Evolutionary conservation across 2,113 vertebrate species (phyloP), one percentile per base, ranked within the genome.

Genomic region (Penelope pileata): DNA sequence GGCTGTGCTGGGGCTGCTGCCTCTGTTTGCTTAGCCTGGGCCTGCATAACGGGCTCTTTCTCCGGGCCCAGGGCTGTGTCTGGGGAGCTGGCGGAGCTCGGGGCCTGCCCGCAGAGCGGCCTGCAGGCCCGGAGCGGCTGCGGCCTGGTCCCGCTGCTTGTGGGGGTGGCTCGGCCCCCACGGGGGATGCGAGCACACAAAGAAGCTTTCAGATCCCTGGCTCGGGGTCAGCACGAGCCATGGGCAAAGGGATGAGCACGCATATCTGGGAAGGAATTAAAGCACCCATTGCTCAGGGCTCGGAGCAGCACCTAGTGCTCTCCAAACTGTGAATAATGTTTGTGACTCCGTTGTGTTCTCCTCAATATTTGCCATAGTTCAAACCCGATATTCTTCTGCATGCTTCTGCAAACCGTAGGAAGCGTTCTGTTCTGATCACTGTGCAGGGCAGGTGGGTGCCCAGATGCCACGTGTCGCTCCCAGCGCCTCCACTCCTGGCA

Each of bases 21-120:
- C 91, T 92, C 87, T 93, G 81, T 91, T 91, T 72, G 85, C 82
- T 86, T 79, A 62, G 79, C 53, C 58, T n/a, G 67, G 56, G 58
- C 4, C 14, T 74, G 67, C 74, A 68, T 63, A 75, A 70, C 81
- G 27, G 62, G 19, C 30, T 74, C 13, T 54, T 78, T 72, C 34
- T 56, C 45, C 48, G 23, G 36, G 59, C 30, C 45, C 47, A 64
- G 29, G 30, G 47, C 36, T 0, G 36, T 38, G 21, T 22, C 8
- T 36, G 66, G 47, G 58, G 63, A 50, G 45, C 74, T 66, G 84
- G 29, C 1, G 5, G 56, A 30, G 87, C 19, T 34, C 15, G 59
- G 70, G 70, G 74, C 62, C 2, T 51, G 45, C 27, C 21, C 16
- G 1, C 83, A 27, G 0, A 2, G 10, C 43, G 62, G 68, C 73